Evolutionary conservation across 2,113 vertebrate species (phyloP), one percentile per base, ranked within the genome.

Genomic region (Hirundichthys speculiger): DNA sequence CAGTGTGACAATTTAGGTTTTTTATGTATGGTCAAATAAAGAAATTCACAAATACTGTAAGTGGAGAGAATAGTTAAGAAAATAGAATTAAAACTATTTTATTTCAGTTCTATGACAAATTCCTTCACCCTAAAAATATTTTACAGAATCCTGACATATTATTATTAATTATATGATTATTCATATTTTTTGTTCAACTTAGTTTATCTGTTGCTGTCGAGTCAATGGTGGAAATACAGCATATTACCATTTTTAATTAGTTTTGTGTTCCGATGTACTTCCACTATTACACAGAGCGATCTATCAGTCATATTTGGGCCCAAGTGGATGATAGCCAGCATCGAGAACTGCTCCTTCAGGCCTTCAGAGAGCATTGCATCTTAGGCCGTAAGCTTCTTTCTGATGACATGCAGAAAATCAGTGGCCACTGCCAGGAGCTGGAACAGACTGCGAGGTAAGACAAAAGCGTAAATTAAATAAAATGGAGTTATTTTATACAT

Each of bases 321-420:
- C 66, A 83, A 50, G 77, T 83, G 49, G 76, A 87, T 64, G 90
- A 93, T 19, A 49, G 60, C 67, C 69, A 61, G 12, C 50, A 54
- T 22, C 82, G 89, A 75, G 79, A 86, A 43, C 49, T 93, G 34
- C 73, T 94, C 42, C 76, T 94, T 15, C 83, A 84, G 67, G 89
- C 90, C 7, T 92, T 90, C 63, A 85, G 79, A 38, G 73, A 87
- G 48, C 79, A 61, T 62, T 89, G 89, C 64, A 1, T 47, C 2
- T 51, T 49, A 15, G 75, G 72, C 38, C 57, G 80, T 25, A 72
- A 73, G 5, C 13, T 69, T 13, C 78, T 93, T 2, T 39, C 64
- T 9, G 78, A 77, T 42, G 79, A 92, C 24, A 57, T 58, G 0
- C 61, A 52, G 21, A 74, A 67, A 27, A 78, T 92, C 64, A 70